Evolutionary conservation across 1,140 invertebrate genomes (phyloP), one percentile per base, ranked within the genome.

Genomic region (Trypoxylus dichotomus): DNA sequence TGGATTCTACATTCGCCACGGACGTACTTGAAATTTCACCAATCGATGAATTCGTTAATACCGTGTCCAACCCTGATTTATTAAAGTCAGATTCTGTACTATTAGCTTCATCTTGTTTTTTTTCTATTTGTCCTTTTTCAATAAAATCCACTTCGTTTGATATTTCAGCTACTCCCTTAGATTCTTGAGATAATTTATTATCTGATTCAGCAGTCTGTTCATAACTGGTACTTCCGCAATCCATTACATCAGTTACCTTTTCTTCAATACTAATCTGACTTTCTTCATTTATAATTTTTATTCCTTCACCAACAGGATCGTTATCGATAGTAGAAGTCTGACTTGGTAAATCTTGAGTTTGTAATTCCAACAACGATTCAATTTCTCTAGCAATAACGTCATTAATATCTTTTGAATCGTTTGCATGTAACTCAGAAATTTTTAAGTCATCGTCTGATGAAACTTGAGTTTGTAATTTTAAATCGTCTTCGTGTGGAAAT

Each of bases 381-480:
- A 74, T 74, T 74, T 74, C 73, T 19, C 32, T 47, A 13, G 60
- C 60, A 42, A 74, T 74, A 42, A 47, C 37, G 19, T 74, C 73
- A 42, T 74, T 47, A 15, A 47, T 15, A 47, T 42, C 73, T 41
- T 74, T 74, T 29, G 32, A 47, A 68, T 68, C 60, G 24, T 24
- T 68, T 68, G 19, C 24, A 68, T 68, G 24, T 68, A 68, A 68
- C 5, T 68, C 60, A 1, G 60, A 0, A 27, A 68, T 68, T 24
- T 68, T 68, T 24, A 68, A 10, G 13, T 24, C 24, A 10, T 25
- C 27, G 10, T 68, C 60, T 3, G 25, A 3, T 25, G 19, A 24
- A 63, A 24, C 60, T 25, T 68, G 24, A 10, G 13, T 3, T 5
- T 68, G 47, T 21, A 58, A 58, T 58, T 58, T 58, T 1, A 58